These are phyloP conservation scores for Lateolabrax maculatus DNA, from an alignment of 2,797 vertebrate species.

Conservation along the genomic window DNA sequence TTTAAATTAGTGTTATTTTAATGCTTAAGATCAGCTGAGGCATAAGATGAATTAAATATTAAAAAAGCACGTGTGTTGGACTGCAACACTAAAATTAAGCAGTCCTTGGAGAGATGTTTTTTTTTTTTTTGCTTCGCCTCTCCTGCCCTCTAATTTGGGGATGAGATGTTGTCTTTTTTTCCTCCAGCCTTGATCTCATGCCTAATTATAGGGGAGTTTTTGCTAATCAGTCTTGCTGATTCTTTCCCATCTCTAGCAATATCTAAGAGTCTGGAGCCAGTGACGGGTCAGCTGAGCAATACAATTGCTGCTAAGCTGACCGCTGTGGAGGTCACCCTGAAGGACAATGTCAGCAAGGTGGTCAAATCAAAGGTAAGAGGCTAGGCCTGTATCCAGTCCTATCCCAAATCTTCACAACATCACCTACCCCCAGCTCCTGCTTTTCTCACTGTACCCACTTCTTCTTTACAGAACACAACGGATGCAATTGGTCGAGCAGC, in stretches of 20 bases:
- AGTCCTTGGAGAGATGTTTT: constrained; percentile 27
- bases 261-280: constrained; percentile 93
- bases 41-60: constrained; percentile 46
- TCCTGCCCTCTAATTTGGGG: constrained; percentile 13
- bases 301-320: constrained; percentile 91
- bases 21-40: constrained; percentile 32
- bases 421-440: neutral
- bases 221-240: constrained; percentile 44
- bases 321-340: constrained; percentile 92
- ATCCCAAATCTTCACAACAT: too few species aligned
- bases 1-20: constrained; percentile 41
- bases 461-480: constrained; percentile 89
- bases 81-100: constrained; percentile 30
- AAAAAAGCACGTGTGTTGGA: constrained; percentile 34
- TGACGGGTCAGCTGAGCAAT: constrained; percentile 91
- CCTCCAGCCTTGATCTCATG: constrained; percentile 5
- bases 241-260: constrained; percentile 85
- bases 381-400: neutral
- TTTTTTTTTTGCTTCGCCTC: constrained; percentile 26
- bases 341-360: constrained; percentile 94
- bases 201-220: constrained; percentile 24
- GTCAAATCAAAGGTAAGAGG: constrained; percentile 95
- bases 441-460: neutral
- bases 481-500: constrained; percentile 94
- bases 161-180: constrained; percentile 25